phyloP scores from a whole-genome alignment of 1,140 invertebrate genomes.

The Patella vulgata region DNA sequence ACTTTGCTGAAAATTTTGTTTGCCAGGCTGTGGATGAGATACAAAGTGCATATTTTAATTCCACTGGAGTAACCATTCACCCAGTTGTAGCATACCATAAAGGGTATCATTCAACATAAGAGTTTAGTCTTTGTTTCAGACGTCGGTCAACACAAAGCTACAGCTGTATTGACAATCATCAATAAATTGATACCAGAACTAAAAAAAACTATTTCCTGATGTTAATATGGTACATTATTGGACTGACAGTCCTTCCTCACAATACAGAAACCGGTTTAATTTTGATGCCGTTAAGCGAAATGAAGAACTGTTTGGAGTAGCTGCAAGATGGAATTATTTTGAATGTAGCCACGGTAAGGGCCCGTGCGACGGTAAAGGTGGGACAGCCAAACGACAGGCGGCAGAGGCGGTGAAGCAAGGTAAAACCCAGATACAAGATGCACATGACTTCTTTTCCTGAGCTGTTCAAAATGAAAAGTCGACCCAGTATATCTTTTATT shows the following conservation, averaged over 20 bases:
- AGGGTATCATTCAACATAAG: too few species aligned
- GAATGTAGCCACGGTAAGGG: constrained; percentile 18
- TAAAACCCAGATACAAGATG: constrained; percentile 8
- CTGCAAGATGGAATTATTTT: constrained; percentile 13
- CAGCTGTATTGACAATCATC: constrained; percentile 16
- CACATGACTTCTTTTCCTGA: too few species aligned
- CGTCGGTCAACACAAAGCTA: constrained; percentile 12
- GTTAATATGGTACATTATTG: constrained; percentile 27
- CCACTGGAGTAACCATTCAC: constrained; percentile 22
- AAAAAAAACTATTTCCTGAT: neutral
- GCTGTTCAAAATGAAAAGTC: too few species aligned
- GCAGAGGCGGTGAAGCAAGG: constrained; percentile 9
- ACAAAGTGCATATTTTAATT: constrained; percentile 29
- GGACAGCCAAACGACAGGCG: constrained; percentile 5
- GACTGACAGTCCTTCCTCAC: constrained; percentile 30
- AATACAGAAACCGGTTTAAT: constrained; percentile 35
- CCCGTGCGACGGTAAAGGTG: constrained; percentile 11
- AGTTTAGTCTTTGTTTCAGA: constrained; percentile 30
- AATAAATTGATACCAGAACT: constrained; percentile 19
- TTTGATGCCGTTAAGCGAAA: too few species aligned
- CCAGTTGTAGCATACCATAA: too few species aligned
- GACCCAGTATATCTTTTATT: too few species aligned
- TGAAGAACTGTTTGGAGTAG: neutral
- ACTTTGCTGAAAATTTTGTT: constrained; percentile 30
- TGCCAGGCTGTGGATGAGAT: constrained; percentile 24